Conservation (phyloP, 2,797 vertebrate genomes). For the Semaprochilodus insignis region DNA sequence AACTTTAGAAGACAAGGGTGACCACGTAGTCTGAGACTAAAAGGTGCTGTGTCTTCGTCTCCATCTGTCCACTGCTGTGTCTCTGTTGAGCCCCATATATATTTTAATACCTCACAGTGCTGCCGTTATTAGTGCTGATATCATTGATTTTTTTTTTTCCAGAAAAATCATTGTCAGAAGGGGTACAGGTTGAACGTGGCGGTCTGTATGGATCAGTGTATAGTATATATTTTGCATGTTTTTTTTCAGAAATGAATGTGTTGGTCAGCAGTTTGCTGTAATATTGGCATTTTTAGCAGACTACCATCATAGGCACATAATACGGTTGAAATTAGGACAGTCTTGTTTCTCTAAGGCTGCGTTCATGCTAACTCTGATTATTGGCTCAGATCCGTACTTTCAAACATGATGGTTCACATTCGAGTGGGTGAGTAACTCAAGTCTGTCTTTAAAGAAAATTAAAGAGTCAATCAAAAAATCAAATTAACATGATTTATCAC, state of each 20-base stretch:
- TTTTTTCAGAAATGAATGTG: background rate
- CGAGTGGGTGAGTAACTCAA: too few relatives aligned
- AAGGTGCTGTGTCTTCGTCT: slow-evolving; percentile 11
- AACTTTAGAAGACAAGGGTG: slow-evolving; percentile 41
- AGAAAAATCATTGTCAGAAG: background rate
- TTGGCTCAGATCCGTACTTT: too few relatives aligned
- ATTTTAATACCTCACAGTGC: background rate
- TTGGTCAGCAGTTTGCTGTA: background rate
- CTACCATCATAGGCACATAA: background rate
- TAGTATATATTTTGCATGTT: background rate
- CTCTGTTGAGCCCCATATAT: background rate
- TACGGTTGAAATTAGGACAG: background rate
- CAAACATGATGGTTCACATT: too few relatives aligned
- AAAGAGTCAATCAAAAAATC: too few relatives aligned
- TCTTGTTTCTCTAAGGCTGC: too few relatives aligned
- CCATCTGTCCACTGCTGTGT: slow-evolving; percentile 3
- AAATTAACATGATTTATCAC: too few relatives aligned
- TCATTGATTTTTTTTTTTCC: background rate
- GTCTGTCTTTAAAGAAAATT: too few relatives aligned
- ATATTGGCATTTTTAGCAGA: background rate
- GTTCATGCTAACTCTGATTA: too few relatives aligned
- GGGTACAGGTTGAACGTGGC: background rate
- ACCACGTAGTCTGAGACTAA: slow-evolving; percentile 31
- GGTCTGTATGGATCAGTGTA: background rate
- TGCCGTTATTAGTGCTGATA: background rate